phyloP scores from a whole-genome alignment of 2,888 invertebrate species.

The Idaea biselata region DNA sequence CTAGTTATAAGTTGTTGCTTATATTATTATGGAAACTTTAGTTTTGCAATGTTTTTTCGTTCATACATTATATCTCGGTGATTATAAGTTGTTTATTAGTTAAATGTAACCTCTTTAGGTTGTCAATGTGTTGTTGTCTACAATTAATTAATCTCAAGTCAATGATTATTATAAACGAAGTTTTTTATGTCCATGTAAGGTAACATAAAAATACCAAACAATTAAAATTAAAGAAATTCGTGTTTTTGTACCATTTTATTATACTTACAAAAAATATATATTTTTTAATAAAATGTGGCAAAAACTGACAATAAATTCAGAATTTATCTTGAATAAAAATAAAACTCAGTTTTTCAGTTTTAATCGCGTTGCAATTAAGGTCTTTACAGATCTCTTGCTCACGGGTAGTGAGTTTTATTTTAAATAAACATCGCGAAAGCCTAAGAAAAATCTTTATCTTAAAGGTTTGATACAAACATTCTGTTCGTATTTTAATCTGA shows the following conservation, averaged over 20 bases:
- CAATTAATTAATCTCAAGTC: not conserved
- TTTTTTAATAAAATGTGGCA: not conserved
- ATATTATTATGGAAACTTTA: too few relatives aligned
- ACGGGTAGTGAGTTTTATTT: too few relatives aligned
- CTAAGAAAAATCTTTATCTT: too few relatives aligned
- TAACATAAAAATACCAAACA: not conserved
- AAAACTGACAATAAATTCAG: not conserved
- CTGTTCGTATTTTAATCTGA: slow-evolving; percentile 85
- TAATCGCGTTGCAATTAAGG: too few relatives aligned
- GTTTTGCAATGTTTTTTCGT: too few relatives aligned
- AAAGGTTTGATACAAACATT: slow-evolving; percentile 75
- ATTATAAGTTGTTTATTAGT: not conserved
- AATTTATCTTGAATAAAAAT: too few relatives aligned
- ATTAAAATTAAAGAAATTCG: not conserved
- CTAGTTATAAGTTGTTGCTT: too few relatives aligned
- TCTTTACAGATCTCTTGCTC: too few relatives aligned
- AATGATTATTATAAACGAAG: not conserved
- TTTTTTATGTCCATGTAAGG: not conserved
- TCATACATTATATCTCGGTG: too few relatives aligned
- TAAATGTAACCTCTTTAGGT: too few relatives aligned
- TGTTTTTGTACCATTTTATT: not conserved
- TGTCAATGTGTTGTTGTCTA: not conserved
- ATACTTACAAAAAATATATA: not conserved
- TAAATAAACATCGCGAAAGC: too few relatives aligned
- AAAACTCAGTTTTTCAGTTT: too few relatives aligned